Conservation (phyloP, 2,797 vertebrate species). For the Geotrypetes seraphini region DNA sequence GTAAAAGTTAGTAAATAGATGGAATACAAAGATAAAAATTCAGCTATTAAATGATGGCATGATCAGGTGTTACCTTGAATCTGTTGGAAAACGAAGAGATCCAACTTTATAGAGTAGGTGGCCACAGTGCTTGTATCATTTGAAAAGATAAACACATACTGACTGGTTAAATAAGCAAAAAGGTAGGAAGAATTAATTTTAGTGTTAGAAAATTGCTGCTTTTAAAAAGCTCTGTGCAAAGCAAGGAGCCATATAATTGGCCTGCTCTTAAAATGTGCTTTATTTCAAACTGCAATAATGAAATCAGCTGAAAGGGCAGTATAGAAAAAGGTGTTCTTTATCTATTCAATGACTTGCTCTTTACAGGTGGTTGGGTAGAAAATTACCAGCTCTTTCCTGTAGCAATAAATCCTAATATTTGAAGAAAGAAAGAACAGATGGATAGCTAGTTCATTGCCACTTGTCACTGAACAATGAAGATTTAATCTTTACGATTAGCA, state of each 20-base stretch:
- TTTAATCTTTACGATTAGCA: conserved; percentile 31
- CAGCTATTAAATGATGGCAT: too few species aligned
- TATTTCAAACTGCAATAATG: conserved; percentile 26
- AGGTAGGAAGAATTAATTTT: conserved; percentile 32
- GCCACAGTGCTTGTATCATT: neutral
- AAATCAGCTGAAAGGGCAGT: conserved; percentile 23
- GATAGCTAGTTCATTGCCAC: conserved; percentile 29
- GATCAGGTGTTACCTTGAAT: rapidly evolving
- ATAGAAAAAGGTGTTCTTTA: neutral
- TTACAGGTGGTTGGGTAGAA: conserved; percentile 29
- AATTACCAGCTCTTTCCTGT: conserved; percentile 35
- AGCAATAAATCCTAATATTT: conserved; percentile 43
- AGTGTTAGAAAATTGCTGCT: conserved; percentile 22
- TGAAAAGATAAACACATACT: conserved; percentile 11
- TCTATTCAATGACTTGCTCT: conserved; percentile 29
- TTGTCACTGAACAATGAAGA: conserved; percentile 29
- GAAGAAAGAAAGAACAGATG: conserved; percentile 26
- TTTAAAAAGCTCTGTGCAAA: conserved; percentile 30
- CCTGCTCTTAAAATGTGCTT: conserved; percentile 23
- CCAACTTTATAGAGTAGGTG: neutral
- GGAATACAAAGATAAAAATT: too few species aligned
- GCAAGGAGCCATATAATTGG: conserved; percentile 22
- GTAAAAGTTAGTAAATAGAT: too few species aligned
- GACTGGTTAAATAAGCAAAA: conserved; percentile 15
- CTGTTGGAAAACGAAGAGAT: neutral